Conservation (phyloP, 1,140 invertebrate species). For the Musca vetustissima region DNA sequence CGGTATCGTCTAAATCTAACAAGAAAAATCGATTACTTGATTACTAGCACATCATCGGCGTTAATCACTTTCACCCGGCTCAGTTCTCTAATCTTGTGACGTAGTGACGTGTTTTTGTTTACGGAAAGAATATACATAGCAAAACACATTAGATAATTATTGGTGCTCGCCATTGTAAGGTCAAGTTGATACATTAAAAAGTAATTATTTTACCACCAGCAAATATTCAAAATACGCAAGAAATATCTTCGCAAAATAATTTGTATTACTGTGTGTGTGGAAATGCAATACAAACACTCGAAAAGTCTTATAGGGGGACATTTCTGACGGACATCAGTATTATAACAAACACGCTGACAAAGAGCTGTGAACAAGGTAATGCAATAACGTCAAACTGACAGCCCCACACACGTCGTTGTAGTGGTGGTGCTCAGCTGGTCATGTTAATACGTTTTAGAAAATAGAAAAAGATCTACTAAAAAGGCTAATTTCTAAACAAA, state of each 20-base stretch:
- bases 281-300: no score
- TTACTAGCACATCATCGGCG: no score
- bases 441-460: constrained; percentile 10
- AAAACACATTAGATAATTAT: not conserved
- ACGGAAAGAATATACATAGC: not conserved
- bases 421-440: not conserved
- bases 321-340: not conserved
- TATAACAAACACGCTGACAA: not conserved
- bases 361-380: constrained; percentile 1
- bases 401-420: not conserved
- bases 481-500: not conserved
- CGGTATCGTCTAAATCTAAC: no score
- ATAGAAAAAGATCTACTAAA: not conserved
- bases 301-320: no score
- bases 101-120: constrained; percentile 20
- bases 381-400: constrained; percentile 13
- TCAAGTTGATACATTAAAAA: no score
- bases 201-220: no score
- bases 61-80: no score
- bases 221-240: no score
- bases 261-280: no score
- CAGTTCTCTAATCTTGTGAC: no score
- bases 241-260: no score
- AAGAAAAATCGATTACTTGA: no score
- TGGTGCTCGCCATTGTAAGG: not conserved